Conservation (phyloP, 2,797 vertebrate species). For the Smutsia gigantea region DNA sequence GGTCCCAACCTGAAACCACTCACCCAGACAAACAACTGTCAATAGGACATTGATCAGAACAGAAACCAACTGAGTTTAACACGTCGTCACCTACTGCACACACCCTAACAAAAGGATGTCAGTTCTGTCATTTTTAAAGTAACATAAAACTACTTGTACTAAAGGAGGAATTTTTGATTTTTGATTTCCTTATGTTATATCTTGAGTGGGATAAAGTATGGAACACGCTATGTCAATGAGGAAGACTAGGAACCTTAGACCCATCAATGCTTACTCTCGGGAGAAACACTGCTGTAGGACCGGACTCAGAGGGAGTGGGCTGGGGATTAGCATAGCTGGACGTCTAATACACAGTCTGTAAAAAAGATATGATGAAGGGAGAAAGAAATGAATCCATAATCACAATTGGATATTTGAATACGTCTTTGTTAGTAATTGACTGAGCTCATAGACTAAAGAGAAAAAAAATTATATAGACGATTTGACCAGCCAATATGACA, state of each 20-base stretch:
- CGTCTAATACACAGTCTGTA: neutral
- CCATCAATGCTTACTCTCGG: neutral
- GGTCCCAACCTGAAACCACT: neutral
- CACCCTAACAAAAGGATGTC: neutral
- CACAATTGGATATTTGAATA: neutral
- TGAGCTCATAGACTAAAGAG: neutral
- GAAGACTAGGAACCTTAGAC: neutral
- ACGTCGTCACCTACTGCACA: neutral
- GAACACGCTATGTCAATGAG: neutral
- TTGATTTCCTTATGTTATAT: neutral
- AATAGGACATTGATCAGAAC: neutral
- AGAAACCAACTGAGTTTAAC: neutral
- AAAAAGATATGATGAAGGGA: neutral
- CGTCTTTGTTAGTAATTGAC: neutral
- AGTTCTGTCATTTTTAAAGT: neutral
- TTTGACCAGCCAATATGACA: neutral
- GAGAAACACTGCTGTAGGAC: neutral
- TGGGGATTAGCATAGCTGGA: neutral
- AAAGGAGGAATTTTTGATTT: neutral
- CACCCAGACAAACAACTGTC: neutral
- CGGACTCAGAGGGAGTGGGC: neutral
- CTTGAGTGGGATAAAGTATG: neutral
- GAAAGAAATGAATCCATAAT: neutral
- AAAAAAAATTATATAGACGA: neutral
- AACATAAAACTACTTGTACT: neutral